Evolutionary conservation across 2,113 vertebrate genomes (phyloP), one percentile per base, ranked within the genome.

Genomic region (Cyphomyrus plagiostoma): DNA sequence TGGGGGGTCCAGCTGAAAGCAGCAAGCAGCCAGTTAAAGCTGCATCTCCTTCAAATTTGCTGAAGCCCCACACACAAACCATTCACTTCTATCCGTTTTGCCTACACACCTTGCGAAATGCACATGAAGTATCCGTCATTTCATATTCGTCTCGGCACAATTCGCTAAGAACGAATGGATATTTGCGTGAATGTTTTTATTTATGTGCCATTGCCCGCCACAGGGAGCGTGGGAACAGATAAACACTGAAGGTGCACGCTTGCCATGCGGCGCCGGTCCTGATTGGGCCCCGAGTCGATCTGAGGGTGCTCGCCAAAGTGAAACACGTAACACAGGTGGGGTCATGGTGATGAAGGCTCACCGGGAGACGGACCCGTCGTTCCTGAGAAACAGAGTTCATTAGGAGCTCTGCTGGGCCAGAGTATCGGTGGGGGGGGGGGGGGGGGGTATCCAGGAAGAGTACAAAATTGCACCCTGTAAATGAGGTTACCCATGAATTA

Each of bases 401-500:
- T 90, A 42, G 46, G 15, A n/a, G n/a, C n/a, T 70, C 21, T 48
- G 50, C 70, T 56, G 86, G 52, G 77, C 30, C 35, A 84, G 48
- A 26, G 30, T 3, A 13, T 46, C 11, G 70, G 52, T 23, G 11
- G 56, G 30, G 3, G 6, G 5, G 4, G 11, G 49, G 11, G 56
- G 30, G 3, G 6, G 5, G 4, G 11, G 49, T 45, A 45, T 80
- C 46, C 89, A 53, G 89, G 58, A 74, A 15, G n/a, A 74, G 58
- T 17, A 90, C 83, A 74, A 82, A 26, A 50, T 15, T 35, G 46
- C 52, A 84, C 52, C 26, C 87, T 21, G 45, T 19, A 88, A 90
- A 90, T 90, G 90, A 90, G 90, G 56, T 62, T n/a, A 90, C 48
- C 26, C 50, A n/a, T 85, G 35, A 90, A n/a, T 45, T 19, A 9